A percentile compares a stretch with the other conserved stretches of the same genome.
Conservation (phyloP, 2,797 vertebrate species). For the Channa striata region DNA sequence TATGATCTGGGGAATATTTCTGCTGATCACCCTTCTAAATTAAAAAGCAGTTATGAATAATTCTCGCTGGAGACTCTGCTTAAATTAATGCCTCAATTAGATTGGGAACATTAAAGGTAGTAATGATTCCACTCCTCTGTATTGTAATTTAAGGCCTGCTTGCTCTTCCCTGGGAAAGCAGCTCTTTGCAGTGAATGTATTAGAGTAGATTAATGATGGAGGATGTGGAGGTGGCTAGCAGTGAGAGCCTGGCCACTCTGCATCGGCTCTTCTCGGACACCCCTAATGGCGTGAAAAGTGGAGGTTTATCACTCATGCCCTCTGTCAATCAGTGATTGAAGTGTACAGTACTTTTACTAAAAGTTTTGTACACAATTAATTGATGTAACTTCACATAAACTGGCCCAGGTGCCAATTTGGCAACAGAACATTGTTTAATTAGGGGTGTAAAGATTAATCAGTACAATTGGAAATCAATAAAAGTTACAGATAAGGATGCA, state of each 20-base stretch:
- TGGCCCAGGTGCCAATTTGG: background rate
- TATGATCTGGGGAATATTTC: conserved; percentile 74
- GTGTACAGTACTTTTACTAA: conserved; percentile 14
- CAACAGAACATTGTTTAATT: too few species aligned
- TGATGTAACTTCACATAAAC: conserved; percentile 23
- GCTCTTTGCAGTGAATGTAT: conserved; percentile 82
- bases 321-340: conserved; percentile 58
- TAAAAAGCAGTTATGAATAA: conserved; percentile 87
- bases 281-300: conserved; percentile 62
- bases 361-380: conserved; percentile 26
- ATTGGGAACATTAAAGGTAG: conserved; percentile 88
- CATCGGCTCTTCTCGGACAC: conserved; percentile 59
- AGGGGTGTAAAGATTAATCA: too few species aligned
- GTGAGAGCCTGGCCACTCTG: conserved; percentile 66
- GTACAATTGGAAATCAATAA: too few species aligned
- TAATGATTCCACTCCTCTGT: conserved; percentile 86
- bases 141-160: conserved; percentile 86
- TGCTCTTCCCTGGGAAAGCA: conserved; percentile 81
- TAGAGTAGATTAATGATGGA: conserved; percentile 84
- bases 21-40: conserved; percentile 80
- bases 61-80: conserved; percentile 81
- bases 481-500: too few species aligned
- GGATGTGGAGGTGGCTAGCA: conserved; percentile 78
- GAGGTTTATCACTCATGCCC: conserved; percentile 67
- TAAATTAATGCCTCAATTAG: conserved; percentile 89